Evolutionary conservation across 2,113 vertebrate species (phyloP).

Genomic region (Mugil cephalus): DNA sequence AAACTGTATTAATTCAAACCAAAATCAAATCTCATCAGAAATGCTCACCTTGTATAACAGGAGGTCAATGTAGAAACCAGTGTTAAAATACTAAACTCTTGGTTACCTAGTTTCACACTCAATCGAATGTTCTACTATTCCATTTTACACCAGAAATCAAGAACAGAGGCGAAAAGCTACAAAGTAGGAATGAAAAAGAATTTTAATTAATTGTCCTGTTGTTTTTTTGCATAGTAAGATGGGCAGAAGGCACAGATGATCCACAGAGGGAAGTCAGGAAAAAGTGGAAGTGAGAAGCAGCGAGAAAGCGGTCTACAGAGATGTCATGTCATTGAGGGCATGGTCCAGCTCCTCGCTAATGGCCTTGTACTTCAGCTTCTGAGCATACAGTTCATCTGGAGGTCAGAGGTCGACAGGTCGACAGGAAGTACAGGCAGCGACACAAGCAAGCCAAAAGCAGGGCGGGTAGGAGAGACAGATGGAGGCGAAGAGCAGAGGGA

Average conservation of each 20-base stretch:
- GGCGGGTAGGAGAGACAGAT: conserved; percentile 67
- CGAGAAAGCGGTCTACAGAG: conserved; percentile 82
- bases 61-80: neutral
- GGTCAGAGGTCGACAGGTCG: conserved; percentile 67
- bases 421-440: conserved; percentile 74
- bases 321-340: conserved; percentile 94
- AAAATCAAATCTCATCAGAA: conserved; percentile 42
- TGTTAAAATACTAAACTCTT: conserved; percentile 6
- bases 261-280: conserved; percentile 39
- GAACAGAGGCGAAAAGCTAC: conserved; percentile 39
- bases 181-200: conserved; percentile 58
- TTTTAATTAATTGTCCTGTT: conserved; percentile 65
- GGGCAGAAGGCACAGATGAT: conserved; percentile 63
- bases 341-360: conserved; percentile 95
- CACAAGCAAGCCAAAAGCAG: conserved; percentile 72
- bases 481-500: conserved; percentile 47
- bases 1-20: conserved; percentile 46
- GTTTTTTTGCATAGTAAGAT: conserved; percentile 40
- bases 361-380: conserved; percentile 97
- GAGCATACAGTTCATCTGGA: conserved; percentile 91
- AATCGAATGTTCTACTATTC: neutral
- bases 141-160: neutral
- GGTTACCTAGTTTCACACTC: neutral
- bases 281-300: conserved; percentile 13
- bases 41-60: conserved; percentile 70